Percentiles rank a stretch among this genome's conserved stretches.
phyloP scores from a whole-genome alignment of 2,888 invertebrate genomes.

The Steinernema scapterisci region DNA sequence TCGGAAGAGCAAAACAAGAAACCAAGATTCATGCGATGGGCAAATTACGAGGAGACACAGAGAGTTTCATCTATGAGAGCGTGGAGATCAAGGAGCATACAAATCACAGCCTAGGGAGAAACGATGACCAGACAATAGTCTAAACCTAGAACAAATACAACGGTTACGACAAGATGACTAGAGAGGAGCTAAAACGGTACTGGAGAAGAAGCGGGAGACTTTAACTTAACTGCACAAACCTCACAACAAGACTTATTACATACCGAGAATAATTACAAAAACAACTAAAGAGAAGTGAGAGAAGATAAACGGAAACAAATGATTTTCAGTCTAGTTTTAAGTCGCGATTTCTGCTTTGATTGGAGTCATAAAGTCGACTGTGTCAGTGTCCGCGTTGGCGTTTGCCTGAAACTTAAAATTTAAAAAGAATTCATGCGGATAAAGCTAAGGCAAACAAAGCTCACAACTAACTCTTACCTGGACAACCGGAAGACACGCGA shows the following conservation, averaged over 20 bases:
- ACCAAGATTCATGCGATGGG: neutral
- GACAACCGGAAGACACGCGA: conserved; percentile 65
- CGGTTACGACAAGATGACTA: neutral
- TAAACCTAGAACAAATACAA: neutral
- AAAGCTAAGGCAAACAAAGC: conserved; percentile 11
- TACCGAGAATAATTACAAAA: too few species aligned
- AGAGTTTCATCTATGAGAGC: neutral
- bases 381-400: conserved; percentile 61
- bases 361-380: conserved; percentile 57
- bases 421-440: conserved; percentile 33
- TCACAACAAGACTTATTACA: too few species aligned
- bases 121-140: neutral
- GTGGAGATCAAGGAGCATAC: neutral
- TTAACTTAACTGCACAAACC: too few species aligned
- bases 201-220: too few species aligned
- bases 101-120: conserved; percentile 13
- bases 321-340: conserved; percentile 22
- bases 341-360: conserved; percentile 59
- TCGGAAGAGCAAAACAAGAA: neutral
- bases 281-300: neutral
- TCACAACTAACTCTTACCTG: conserved; percentile 51
- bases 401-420: conserved; percentile 62
- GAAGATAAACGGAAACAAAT: neutral
- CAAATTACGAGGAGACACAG: neutral
- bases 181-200: too few species aligned